Evolutionary conservation across 2,797 vertebrate species (phyloP).

Genomic region (Otolemur crassicaudatus): DNA sequence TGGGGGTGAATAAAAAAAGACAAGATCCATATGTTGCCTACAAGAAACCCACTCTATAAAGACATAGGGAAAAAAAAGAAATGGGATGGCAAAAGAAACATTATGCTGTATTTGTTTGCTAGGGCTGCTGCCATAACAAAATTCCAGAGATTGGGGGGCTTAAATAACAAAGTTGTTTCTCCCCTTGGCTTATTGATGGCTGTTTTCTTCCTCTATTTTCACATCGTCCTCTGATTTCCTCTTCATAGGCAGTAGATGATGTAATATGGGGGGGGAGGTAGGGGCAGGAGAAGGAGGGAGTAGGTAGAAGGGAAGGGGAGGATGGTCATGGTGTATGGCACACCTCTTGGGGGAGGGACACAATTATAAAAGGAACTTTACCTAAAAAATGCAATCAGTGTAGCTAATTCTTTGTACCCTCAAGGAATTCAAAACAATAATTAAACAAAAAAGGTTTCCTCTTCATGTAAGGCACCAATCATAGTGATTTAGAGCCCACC

Average conservation of each 20-base stretch:
- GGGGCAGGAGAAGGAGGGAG: too few species aligned
- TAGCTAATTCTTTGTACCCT: too few species aligned
- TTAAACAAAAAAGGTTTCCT: neutral
- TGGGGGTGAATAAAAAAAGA: neutral
- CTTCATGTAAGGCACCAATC: neutral
- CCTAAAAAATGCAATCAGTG: too few species aligned
- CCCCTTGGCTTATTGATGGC: too few species aligned
- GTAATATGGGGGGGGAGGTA: too few species aligned
- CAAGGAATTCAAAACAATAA: too few species aligned
- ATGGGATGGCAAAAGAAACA: neutral
- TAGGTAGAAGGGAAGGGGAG: too few species aligned
- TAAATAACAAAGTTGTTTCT: neutral
- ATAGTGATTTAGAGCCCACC: neutral
- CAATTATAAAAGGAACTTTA: too few species aligned
- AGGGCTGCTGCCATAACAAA: neutral
- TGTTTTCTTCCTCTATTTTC: neutral
- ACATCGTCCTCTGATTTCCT: neutral
- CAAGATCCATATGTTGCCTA: neutral
- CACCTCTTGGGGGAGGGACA: too few species aligned
- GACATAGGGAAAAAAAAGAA: slow-evolving; percentile 2
- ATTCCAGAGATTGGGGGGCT: neutral
- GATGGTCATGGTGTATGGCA: too few species aligned
- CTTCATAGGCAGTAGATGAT: neutral
- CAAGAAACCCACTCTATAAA: slow-evolving; percentile 45
- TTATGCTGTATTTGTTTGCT: neutral